Conservation (phyloP, 2,888 invertebrate species). For the Orthonevra nobilis region DNA sequence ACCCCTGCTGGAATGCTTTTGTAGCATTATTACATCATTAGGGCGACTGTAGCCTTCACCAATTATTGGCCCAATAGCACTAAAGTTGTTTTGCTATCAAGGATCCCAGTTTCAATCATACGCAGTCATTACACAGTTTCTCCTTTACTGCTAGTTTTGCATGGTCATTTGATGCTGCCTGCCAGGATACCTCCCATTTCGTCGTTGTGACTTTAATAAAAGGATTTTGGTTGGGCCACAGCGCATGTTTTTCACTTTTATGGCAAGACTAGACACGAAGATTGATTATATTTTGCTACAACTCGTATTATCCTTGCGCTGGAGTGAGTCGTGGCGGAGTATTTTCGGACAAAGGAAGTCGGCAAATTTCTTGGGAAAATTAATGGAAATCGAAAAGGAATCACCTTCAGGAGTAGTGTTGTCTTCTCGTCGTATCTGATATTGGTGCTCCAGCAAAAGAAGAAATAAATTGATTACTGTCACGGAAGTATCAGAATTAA, state of each 20-base stretch:
- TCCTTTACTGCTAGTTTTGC: slow-evolving; percentile 60
- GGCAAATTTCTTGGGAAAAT: slow-evolving; percentile 31
- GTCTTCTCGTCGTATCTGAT: slow-evolving; percentile 44
- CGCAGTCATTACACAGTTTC: slow-evolving; percentile 48
- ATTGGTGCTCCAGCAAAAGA: slow-evolving; percentile 11
- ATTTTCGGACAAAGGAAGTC: slow-evolving; percentile 41
- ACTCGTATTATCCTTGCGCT: slow-evolving; percentile 23
- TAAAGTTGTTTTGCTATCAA: slow-evolving; percentile 40
- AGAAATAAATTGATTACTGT: slow-evolving; percentile 80
- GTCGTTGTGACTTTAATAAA: slow-evolving; percentile 11
- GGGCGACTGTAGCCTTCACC: slow-evolving; percentile 54
- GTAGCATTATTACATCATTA: slow-evolving; percentile 71
- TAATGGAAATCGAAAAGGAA: slow-evolving; percentile 47
- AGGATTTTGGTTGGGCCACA: slow-evolving; percentile 25
- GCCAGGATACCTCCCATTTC: slow-evolving; percentile 23
- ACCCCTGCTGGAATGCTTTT: slow-evolving; percentile 75
- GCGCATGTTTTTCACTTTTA: slow-evolving; percentile 45
- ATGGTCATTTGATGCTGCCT: slow-evolving; percentile 64
- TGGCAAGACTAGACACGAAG: slow-evolving; percentile 72
- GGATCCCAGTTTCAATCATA: slow-evolving; percentile 45
- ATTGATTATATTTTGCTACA: slow-evolving; percentile 71
- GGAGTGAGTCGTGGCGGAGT: background rate
- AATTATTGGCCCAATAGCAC: slow-evolving; percentile 70
- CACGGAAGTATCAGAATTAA: slow-evolving; percentile 77
- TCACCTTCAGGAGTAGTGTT: slow-evolving; percentile 3